These are phyloP conservation scores for Sinotaia quadrata DNA, from an alignment of 2,888 invertebrate species.

Conservation along the genomic window DNA sequence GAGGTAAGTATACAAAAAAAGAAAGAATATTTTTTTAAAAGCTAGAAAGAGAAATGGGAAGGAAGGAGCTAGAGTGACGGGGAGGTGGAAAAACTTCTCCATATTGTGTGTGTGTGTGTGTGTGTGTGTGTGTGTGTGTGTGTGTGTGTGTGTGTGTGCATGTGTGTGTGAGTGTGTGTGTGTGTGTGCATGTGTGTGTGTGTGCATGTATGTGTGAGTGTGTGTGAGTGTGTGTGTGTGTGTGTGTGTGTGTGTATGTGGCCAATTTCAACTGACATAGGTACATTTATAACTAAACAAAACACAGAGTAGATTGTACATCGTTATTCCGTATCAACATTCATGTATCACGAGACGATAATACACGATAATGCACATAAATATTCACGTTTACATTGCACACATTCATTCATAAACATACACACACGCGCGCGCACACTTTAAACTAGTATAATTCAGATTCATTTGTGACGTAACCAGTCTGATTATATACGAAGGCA, in stretches of 20 bases:
- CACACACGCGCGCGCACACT: not conserved
- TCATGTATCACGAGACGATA: not conserved
- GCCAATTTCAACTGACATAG: not conserved
- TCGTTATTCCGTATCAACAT: no score
- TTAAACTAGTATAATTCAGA: no score
- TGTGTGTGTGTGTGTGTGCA: slow-evolving; percentile 1
- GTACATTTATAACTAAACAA: not conserved
- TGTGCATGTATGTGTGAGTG: not conserved
- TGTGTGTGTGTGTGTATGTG: slow-evolving; percentile 16
- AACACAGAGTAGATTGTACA: not conserved
- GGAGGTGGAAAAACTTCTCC: not conserved
- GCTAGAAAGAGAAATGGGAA: not conserved
- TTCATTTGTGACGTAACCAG: no score
- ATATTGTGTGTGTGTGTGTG: not conserved
- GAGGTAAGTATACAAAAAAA: not conserved
- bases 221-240: slow-evolving; percentile 17
- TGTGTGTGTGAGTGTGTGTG: slow-evolving; percentile 1
- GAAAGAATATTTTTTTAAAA: not conserved
- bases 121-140: not conserved
- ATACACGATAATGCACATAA: not conserved
- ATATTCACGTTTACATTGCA: not conserved
- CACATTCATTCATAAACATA: not conserved
- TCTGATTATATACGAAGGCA: no score
- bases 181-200: slow-evolving; percentile 1
- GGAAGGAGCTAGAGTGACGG: not conserved